Evolutionary conservation across 2,113 vertebrate species (phyloP).

Genomic region (Sceloporus undulatus): DNA sequence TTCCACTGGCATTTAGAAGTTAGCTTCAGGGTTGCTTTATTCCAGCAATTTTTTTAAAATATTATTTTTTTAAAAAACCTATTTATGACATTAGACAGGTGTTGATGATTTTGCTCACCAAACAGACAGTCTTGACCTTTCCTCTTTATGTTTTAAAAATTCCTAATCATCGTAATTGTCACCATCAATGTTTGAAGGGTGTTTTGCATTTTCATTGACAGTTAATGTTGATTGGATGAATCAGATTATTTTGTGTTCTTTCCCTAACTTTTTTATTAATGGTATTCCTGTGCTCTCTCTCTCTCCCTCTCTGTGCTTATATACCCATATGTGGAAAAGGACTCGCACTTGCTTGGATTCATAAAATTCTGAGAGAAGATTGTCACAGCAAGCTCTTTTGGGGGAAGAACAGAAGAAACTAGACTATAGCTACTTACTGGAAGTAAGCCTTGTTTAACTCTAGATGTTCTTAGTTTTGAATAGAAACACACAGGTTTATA

Average conservation of each 20-base stretch:
- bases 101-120: slow-evolving; percentile 11
- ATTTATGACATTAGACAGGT: slow-evolving; percentile 31
- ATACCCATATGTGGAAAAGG: too few species aligned
- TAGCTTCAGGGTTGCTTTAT: slow-evolving; percentile 10
- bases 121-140: slow-evolving; percentile 26
- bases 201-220: slow-evolving; percentile 15
- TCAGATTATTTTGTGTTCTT: background rate
- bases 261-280: background rate
- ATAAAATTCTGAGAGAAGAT: too few species aligned
- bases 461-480: too few species aligned
- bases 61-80: slow-evolving; percentile 9
- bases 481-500: too few species aligned
- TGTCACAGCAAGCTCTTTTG: too few species aligned
- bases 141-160: slow-evolving; percentile 37
- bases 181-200: slow-evolving; percentile 1
- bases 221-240: background rate
- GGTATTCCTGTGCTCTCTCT: background rate
- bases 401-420: too few species aligned
- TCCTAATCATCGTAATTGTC: slow-evolving; percentile 27
- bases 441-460: too few species aligned
- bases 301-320: too few species aligned
- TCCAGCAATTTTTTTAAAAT: rapidly evolving
- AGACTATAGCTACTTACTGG: too few species aligned
- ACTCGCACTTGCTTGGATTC: too few species aligned
- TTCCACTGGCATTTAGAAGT: slow-evolving; percentile 39